Evolutionary conservation across 2,113 vertebrate genomes (phyloP).

Genomic region (Ciconia boyciana): DNA sequence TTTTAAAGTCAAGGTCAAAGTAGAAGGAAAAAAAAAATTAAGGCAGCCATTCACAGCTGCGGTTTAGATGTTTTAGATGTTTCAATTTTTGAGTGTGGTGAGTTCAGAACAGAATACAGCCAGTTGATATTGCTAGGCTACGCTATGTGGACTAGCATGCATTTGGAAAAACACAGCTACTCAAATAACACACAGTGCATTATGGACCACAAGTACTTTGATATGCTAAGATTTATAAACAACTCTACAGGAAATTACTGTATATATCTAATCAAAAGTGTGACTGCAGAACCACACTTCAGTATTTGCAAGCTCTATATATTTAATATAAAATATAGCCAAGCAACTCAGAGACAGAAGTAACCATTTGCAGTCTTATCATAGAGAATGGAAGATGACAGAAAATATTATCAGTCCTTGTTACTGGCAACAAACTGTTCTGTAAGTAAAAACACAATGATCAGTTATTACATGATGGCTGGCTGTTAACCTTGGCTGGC

Average conservation of each 20-base stretch:
- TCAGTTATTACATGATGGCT: background rate
- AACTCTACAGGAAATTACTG: background rate
- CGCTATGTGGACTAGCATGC: background rate
- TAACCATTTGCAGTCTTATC: background rate
- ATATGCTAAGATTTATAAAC: background rate
- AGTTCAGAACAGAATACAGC: background rate
- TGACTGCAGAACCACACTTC: background rate
- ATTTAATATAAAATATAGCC: background rate
- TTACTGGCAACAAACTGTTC: background rate
- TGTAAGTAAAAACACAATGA: background rate
- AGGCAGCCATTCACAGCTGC: background rate
- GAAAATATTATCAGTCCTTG: background rate
- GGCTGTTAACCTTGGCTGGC: background rate
- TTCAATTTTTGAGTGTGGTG: background rate
- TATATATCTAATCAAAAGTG: background rate
- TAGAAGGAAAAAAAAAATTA: background rate
- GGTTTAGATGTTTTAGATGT: background rate
- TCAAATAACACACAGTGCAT: background rate
- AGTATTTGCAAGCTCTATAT: background rate
- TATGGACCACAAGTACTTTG: background rate
- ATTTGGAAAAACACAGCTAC: background rate
- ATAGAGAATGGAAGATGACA: background rate
- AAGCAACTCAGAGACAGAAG: background rate
- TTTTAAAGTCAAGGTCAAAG: background rate
- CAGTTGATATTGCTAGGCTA: background rate